Conservation (phyloP, 2,888 invertebrate species). For the Nomada ruficornis region DNA sequence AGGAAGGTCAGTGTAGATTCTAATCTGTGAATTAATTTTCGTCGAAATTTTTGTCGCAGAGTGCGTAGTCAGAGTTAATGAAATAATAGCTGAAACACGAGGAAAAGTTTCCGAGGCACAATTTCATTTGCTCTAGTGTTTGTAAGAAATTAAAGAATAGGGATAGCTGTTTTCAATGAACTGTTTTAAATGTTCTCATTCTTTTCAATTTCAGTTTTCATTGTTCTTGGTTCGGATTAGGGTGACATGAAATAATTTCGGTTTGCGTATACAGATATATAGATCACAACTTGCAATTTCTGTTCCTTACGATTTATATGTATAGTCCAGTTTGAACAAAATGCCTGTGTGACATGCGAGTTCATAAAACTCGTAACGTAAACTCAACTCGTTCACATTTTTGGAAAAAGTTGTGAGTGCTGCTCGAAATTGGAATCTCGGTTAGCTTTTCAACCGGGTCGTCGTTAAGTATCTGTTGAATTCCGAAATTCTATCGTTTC, state of each 20-base stretch:
- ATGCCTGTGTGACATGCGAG: not conserved
- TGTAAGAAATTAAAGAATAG: too few species aligned
- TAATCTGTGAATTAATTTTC: too few species aligned
- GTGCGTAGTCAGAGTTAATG: too few species aligned
- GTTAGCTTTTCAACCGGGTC: not conserved
- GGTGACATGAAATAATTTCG: not conserved
- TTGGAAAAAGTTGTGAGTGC: not conserved
- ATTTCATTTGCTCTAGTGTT: too few species aligned
- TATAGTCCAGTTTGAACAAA: not conserved
- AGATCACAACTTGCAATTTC: not conserved
- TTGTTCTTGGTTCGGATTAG: not conserved
- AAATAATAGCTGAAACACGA: too few species aligned
- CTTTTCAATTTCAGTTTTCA: not conserved
- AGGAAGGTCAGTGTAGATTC: too few species aligned
- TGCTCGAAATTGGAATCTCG: not conserved
- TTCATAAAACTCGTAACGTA: not conserved
- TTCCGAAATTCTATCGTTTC: conserved; percentile 8
- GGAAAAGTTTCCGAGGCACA: too few species aligned
- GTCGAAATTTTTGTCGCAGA: too few species aligned
- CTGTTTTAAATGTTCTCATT: too few species aligned
- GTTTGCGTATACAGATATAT: not conserved
- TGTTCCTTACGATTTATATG: not conserved
- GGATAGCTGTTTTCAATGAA: too few species aligned
- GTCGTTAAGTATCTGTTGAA: not conserved
- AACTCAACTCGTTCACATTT: not conserved